Percentiles rank a stretch among this genome's conserved stretches.
Conservation (phyloP, 2,113 vertebrate species). For the Oophaga pumilio region DNA sequence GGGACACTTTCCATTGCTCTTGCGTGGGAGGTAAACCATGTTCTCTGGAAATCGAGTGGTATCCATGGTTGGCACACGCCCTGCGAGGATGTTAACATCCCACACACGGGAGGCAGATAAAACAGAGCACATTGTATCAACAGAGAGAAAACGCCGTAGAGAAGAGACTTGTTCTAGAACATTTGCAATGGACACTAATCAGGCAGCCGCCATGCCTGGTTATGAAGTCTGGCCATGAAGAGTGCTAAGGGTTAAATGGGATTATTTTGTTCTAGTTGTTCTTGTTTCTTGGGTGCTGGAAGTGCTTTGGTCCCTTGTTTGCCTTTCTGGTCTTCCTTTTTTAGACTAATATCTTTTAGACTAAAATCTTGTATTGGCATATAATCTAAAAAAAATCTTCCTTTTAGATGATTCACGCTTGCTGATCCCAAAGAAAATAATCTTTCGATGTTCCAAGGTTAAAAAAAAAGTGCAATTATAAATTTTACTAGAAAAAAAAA, state of each 20-base stretch:
- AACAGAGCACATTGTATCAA: constrained; percentile 65
- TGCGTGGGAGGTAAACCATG: constrained; percentile 54
- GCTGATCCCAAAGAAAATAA: no score
- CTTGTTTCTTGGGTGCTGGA: not conserved
- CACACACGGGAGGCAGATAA: constrained; percentile 65
- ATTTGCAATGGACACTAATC: not conserved
- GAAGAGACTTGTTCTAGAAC: constrained; percentile 34
- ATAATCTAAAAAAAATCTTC: not conserved
- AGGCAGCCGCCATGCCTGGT: not conserved
- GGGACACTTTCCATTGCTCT: constrained; percentile 24
- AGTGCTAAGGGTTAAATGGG: not conserved
- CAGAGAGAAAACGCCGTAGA: constrained; percentile 48
- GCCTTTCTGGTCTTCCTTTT: not conserved
- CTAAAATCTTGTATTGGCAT: not conserved
- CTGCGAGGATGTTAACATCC: constrained; percentile 60
- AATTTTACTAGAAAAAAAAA: no score
- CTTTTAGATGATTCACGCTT: no score
- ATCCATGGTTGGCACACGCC: constrained; percentile 56
- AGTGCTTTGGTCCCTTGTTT: not conserved
- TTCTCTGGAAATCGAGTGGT: constrained; percentile 65
- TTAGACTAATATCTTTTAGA: no score
- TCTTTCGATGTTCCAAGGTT: no score
- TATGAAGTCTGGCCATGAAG: not conserved
- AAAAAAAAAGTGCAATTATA: no score
- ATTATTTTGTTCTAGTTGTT: not conserved